Percentiles rank a stretch among this genome's conserved stretches.
Evolutionary conservation across 1,140 invertebrate species (phyloP).

Genomic region (Drosophila navojoa): DNA sequence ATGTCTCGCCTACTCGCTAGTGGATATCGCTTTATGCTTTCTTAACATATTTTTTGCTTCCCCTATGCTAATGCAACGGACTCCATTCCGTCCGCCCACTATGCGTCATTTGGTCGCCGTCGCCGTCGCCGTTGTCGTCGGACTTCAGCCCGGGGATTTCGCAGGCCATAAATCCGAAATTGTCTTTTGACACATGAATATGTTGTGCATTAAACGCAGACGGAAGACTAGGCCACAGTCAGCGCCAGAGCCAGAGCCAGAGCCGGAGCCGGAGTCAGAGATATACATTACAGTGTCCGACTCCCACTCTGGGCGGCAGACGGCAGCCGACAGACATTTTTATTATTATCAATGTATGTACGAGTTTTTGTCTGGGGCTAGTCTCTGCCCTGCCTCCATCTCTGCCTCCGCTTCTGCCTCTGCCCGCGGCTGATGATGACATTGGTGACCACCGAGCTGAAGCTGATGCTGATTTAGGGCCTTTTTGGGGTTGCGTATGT

Average conservation of each 20-base stretch:
- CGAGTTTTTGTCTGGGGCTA: conserved; percentile 18
- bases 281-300: conserved; percentile 4
- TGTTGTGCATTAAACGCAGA: conserved; percentile 77
- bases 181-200: conserved; percentile 83
- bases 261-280: neutral
- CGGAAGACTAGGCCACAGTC: conserved; percentile 33
- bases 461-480: conserved; percentile 65
- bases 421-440: conserved; percentile 71
- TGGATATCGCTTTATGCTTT: conserved; percentile 80
- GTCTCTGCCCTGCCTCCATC: too few relatives aligned
- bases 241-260: conserved; percentile 7
- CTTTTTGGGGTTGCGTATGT: conserved; percentile 23
- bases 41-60: conserved; percentile 74
- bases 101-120: conserved; percentile 57
- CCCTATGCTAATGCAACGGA: conserved; percentile 31
- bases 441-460: conserved; percentile 67
- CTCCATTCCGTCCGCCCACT: conserved; percentile 45
- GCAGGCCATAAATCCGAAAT: conserved; percentile 82
- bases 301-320: conserved; percentile 3
- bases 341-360: conserved; percentile 66
- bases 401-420: neutral
- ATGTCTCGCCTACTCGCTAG: conserved; percentile 30
- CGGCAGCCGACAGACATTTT: conserved; percentile 52
- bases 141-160: conserved; percentile 53
- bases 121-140: conserved; percentile 13